Evolutionary conservation across 2,888 invertebrate species (phyloP), one percentile per base, ranked within the genome.

Genomic region (Sphaeridia pumilis): DNA sequence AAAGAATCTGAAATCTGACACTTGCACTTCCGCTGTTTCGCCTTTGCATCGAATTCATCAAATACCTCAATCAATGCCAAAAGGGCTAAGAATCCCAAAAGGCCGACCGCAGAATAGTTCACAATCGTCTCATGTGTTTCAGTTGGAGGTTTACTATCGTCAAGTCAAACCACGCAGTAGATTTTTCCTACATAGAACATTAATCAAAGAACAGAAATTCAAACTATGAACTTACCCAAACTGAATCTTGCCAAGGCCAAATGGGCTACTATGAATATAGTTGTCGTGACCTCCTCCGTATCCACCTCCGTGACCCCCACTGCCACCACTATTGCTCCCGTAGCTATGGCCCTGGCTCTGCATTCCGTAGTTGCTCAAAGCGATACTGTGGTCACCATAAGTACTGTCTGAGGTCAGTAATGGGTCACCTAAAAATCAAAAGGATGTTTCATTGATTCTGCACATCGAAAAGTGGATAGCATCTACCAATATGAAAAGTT

Each of bases 101-200:
- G 49, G 3, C 63, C 63, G 5, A 63, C 63, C 1, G 60, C 59
- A 1, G 61, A 61, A 27, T 54, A 61, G 44, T 63, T 61, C 5
- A 63, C 60, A 2, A 31, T 20, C 5, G 41, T 24, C 20, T 45
- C 51, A n/a, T 45, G 20, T 31, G 34, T 49, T 26, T n/a, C 14
- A 27, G 10, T 7, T 10, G 36, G 42, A 27, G 38, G 17, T 38
- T 38, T 38, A 5, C 38, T 38, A 38, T n/a, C n/a, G n/a, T n/a
- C n/a, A n/a, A n/a, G n/a, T n/a, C n/a, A n/a, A 7, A 38, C 5
- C 7, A 38, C 17, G 17, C 20, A 14, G 38, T 17, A 38, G 20
- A 38, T 38, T 17, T 5, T 38, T 38, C 7, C 17, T 17, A 17
- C 38, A n/a, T n/a, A n/a, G n/a, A n/a, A n/a, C n/a, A n/a, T n/a